Evolutionary conservation across 2,888 invertebrate species (phyloP).

Genomic region (Galeruca laticollis): DNA sequence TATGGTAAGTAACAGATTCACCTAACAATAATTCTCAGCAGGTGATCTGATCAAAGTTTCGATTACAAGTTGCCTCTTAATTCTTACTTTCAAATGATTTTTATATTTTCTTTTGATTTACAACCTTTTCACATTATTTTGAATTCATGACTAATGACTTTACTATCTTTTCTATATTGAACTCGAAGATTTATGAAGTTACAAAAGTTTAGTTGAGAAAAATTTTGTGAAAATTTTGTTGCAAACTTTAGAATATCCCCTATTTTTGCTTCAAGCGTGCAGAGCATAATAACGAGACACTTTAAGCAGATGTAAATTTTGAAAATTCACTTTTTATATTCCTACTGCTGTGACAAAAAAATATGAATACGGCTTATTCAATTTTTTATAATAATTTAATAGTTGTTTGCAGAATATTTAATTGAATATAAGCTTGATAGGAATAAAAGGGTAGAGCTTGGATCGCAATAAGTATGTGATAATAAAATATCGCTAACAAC

Average conservation of each 20-base stretch:
- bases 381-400: not conserved
- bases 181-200: constrained; percentile 34
- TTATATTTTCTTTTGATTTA: too few relatives aligned
- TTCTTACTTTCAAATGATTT: too few relatives aligned
- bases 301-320: constrained; percentile 29
- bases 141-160: not conserved
- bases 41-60: too few relatives aligned
- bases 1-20: too few relatives aligned
- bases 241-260: constrained; percentile 37
- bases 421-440: too few relatives aligned
- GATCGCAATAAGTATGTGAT: too few relatives aligned
- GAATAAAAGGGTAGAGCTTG: too few relatives aligned
- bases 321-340: constrained; percentile 15
- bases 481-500: too few relatives aligned
- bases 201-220: constrained; percentile 32
- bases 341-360: not conserved
- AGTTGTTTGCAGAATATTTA: not conserved
- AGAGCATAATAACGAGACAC: constrained; percentile 34
- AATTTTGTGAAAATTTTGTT: constrained; percentile 38
- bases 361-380: not conserved
- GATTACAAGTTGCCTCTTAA: too few relatives aligned
- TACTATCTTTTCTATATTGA: constrained; percentile 32
- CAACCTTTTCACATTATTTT: not conserved
- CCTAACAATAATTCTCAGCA: too few relatives aligned
- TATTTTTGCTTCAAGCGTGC: constrained; percentile 35